phyloP scores from a whole-genome alignment of 1,140 invertebrate genomes.

The Ceratosolen solmsi region DNA sequence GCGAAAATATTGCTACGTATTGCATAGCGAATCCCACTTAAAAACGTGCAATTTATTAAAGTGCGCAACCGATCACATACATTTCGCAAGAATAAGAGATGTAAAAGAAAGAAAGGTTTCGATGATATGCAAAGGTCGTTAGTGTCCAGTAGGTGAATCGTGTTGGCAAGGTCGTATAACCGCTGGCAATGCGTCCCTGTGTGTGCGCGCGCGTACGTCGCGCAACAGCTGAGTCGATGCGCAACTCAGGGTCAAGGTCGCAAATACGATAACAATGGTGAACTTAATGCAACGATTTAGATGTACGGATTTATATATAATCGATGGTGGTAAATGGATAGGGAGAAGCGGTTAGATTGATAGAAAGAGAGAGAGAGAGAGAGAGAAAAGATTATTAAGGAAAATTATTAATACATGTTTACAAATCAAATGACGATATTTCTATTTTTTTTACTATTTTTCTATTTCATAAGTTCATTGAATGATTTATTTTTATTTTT shows the following conservation, averaged over 20 bases:
- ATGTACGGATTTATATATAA: not conserved
- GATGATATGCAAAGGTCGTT: constrained; percentile 2
- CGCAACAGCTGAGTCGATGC: not conserved
- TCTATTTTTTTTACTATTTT: not conserved
- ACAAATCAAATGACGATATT: too few relatives aligned
- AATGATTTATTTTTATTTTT: not conserved
- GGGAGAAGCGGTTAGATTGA: not conserved
- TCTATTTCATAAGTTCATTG: not conserved
- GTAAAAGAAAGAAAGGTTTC: not conserved
- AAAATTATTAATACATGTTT: too few relatives aligned
- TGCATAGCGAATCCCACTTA: too few relatives aligned
- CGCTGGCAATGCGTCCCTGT: not conserved
- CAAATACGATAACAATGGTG: not conserved
- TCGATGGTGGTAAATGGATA: not conserved
- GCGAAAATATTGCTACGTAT: too few relatives aligned
- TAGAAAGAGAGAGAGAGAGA: constrained; percentile 3
- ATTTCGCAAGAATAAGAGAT: not conserved
- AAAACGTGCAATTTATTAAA: too few relatives aligned
- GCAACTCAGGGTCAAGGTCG: not conserved
- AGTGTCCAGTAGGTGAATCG: not conserved
- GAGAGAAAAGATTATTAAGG: too few relatives aligned
- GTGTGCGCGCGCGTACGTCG: not conserved
- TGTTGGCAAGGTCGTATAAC: not conserved
- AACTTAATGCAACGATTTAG: not conserved
- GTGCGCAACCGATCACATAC: too few relatives aligned